These are phyloP conservation scores for Girardinus metallicus DNA, from an alignment of 2,797 vertebrate species.

Conservation along the genomic window DNA sequence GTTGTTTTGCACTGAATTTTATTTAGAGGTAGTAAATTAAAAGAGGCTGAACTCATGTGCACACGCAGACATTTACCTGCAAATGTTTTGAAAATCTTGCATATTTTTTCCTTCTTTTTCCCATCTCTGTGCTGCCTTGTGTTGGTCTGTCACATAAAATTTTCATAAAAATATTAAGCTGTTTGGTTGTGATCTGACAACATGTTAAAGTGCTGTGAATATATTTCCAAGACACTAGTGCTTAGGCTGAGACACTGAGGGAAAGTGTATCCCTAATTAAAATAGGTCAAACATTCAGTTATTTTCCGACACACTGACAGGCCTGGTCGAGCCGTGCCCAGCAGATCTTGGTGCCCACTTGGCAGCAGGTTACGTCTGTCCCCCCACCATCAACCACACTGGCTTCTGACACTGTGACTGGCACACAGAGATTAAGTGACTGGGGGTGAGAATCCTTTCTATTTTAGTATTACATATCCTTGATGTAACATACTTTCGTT, in stretches of 20 bases:
- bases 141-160: not conserved
- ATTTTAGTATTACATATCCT: not conserved
- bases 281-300: not conserved
- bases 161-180: not conserved
- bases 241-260: constrained; percentile 1
- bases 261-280: not conserved
- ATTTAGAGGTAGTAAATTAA: not conserved
- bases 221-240: not conserved
- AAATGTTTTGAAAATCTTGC: not conserved
- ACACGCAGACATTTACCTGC: not conserved
- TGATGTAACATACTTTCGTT: not conserved
- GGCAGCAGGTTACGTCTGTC: constrained; percentile 93
- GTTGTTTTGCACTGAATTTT: not conserved
- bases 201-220: not conserved
- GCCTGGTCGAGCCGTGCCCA: constrained; percentile 93
- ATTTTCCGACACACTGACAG: constrained; percentile 68
- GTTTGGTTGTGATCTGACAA: not conserved
- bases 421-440: constrained; percentile 93
- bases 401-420: constrained; percentile 91
- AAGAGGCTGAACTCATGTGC: not conserved
- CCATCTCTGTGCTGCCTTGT: not conserved
- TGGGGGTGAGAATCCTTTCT: constrained; percentile 89
- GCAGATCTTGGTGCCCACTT: constrained; percentile 94
- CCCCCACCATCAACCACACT: constrained; percentile 87
- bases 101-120: not conserved